A percentile compares a stretch with the other conserved stretches of the same genome.
Conservation (phyloP, 2,888 invertebrate species). For the Timandra comae region DNA sequence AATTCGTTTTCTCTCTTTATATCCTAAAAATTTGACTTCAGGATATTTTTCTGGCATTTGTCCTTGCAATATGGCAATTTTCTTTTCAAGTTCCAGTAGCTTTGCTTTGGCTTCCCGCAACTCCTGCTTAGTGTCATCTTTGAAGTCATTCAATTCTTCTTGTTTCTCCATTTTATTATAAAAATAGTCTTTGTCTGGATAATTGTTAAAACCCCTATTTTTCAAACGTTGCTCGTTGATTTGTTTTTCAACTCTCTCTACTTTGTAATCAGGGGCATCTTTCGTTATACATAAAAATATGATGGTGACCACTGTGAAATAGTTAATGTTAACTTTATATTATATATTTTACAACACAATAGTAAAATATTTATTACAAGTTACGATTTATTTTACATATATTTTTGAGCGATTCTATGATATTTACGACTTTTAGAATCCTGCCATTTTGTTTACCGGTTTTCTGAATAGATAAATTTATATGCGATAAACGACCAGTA, state of each 20-base stretch:
- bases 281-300: constrained; percentile 40
- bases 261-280: constrained; percentile 5
- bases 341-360: too few relatives aligned
- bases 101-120: constrained; percentile 79
- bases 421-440: too few relatives aligned
- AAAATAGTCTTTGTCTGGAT: constrained; percentile 34
- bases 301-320: constrained; percentile 47
- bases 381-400: too few relatives aligned
- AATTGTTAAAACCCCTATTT: constrained; percentile 41
- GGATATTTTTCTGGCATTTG: constrained; percentile 90
- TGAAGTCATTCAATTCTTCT: constrained; percentile 29
- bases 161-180: constrained; percentile 32
- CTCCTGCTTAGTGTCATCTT: constrained; percentile 58
- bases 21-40: constrained; percentile 93
- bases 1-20: constrained; percentile 93
- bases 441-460: too few relatives aligned
- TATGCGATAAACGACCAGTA: too few relatives aligned
- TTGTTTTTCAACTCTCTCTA: constrained; percentile 21
- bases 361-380: too few relatives aligned
- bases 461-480: too few relatives aligned
- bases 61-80: constrained; percentile 82
- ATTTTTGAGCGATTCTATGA: too few relatives aligned
- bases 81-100: constrained; percentile 82
- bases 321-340: constrained; percentile 2
- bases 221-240: too few relatives aligned